Evolutionary conservation across 1,140 invertebrate species (phyloP), one percentile per base, ranked within the genome.

Genomic region (Aphis craccivora): DNA sequence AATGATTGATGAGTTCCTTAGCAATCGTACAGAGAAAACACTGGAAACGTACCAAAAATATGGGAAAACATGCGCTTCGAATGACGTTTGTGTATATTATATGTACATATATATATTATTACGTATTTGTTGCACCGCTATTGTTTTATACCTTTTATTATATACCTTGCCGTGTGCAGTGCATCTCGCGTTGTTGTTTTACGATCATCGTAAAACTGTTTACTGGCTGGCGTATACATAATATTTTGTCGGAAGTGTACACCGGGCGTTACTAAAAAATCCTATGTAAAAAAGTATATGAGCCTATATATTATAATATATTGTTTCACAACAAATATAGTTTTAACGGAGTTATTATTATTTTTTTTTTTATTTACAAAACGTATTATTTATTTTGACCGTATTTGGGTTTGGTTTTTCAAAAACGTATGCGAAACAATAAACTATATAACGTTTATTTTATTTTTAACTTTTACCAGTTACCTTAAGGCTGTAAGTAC

Each of bases 1-100:
- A 84, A 93, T 93, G 91, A 93, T 93, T 93, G 91, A 93, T 93
- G 91, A 93, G 91, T 84, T 84, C 43, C 81, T 83, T 55, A 25
- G 60, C 48, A 93, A 93, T 55, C 48, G 91, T 86, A 93, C n/a
- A 76, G n/a, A 84, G 91, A 93, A 93, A 93, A 93, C 91, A 93
- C 91, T 93, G 91, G 91, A 93, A 93, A 93, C 81, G 81, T 93
- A 93, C 91, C 91, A 93, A 93, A 93, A 93, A 90, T 43, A 90
- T 90, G 89, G 53, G 40, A 67, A 90, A 53, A 55, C 81, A 84
- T 81, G 48, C 48, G 48, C n/a, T 93, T 83, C 67, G n/a, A 45
- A 91, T 81, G 30, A 91, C 67, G 20, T 67, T 76, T 76, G 60
- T 76, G n/a, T 76, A 3, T 76, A 14, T n/a, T 83, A 23, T 81